Evolutionary conservation across 92 coral and sea anemone species (phyloP).

Genomic region (Pocillopora grandis): DNA sequence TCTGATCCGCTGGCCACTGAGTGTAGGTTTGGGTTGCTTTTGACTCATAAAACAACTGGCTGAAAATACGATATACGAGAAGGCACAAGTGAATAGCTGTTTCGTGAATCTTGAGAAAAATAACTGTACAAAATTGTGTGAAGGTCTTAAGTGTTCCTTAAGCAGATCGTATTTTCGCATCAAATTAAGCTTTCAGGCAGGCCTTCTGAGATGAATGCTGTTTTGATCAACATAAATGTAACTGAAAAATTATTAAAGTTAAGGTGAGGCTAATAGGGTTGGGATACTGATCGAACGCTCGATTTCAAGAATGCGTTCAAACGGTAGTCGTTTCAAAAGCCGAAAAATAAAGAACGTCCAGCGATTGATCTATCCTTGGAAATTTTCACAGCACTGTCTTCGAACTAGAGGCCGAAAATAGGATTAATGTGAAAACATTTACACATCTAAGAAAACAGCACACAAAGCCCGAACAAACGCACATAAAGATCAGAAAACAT

Average conservation of each 20-base stretch:
- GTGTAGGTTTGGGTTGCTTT: constrained; percentile 99
- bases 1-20: constrained; percentile 99
- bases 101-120: background rate
- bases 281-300: background rate
- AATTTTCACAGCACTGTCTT: background rate
- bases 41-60: constrained; percentile 99
- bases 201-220: constrained; percentile 4
- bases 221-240: background rate
- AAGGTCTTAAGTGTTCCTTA: background rate
- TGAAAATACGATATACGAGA: constrained; percentile 37
- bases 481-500: background rate
- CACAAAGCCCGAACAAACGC: constrained; percentile 17
- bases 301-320: background rate
- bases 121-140: background rate
- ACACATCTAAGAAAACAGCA: constrained; percentile 12
- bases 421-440: constrained; percentile 17
- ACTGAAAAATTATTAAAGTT: background rate
- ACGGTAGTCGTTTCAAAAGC: background rate
- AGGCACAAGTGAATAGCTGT: background rate
- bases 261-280: background rate
- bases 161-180: background rate
- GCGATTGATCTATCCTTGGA: too few species aligned
- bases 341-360: background rate
- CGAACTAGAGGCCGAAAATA: background rate
- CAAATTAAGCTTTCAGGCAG: background rate